Evolutionary conservation across 2,888 invertebrate genomes (phyloP).

Genomic region (Nemoura dubitans): DNA sequence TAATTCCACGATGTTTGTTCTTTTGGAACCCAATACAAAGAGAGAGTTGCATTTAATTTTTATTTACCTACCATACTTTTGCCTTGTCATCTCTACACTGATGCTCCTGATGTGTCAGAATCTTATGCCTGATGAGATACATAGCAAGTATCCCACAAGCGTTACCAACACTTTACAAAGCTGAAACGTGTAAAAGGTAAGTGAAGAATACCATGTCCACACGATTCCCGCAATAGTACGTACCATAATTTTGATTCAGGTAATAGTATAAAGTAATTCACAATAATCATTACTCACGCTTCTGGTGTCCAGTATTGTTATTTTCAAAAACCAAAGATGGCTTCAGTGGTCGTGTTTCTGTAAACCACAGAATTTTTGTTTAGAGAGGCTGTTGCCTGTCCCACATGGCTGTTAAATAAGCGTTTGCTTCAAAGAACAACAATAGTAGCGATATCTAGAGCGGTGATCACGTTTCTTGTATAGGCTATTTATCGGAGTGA

Average conservation of each 20-base stretch:
- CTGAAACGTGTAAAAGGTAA: not conserved
- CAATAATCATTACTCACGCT: not conserved
- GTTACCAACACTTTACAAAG: too few relatives aligned
- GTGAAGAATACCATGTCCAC: not conserved
- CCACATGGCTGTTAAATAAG: not conserved
- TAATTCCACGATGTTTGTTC: too few relatives aligned
- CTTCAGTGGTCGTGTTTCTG: not conserved
- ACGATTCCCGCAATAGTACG: not conserved
- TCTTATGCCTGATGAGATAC: not conserved
- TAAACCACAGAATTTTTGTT: not conserved
- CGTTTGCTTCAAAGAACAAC: not conserved
- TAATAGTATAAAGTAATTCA: not conserved
- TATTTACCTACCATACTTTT: not conserved
- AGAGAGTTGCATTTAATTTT: not conserved
- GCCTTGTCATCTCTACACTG: not conserved
- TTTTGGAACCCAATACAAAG: too few relatives aligned
- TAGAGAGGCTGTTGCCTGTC: not conserved
- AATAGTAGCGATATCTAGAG: not conserved
- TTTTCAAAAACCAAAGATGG: not conserved
- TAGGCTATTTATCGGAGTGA: not conserved
- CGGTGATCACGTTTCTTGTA: not conserved
- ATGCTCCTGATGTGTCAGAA: not conserved
- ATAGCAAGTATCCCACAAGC: not conserved
- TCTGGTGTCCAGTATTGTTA: not conserved
- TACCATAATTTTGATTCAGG: not conserved